A percentile compares a stretch with the other conserved stretches of the same genome.
These are phyloP conservation scores for Macroglossus sobrinus DNA, from an alignment of 2,113 vertebrate species.

Conservation along the genomic window DNA sequence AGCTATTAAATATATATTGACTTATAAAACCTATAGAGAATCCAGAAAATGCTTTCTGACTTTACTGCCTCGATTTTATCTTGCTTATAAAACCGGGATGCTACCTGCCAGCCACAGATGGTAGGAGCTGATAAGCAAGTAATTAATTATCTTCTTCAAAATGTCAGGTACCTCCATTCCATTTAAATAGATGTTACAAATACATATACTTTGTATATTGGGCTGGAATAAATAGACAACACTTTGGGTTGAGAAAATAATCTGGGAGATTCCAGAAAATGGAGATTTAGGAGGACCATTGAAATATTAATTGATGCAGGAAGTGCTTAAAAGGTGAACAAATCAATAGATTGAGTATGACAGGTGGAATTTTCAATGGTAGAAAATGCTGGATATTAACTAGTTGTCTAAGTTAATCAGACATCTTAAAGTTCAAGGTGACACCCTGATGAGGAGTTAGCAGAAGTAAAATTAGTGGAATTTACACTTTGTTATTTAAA, in stretches of 20 bases:
- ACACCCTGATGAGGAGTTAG: not conserved
- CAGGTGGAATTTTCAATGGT: not conserved
- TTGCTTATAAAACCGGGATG: conserved; percentile 12
- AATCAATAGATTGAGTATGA: not conserved
- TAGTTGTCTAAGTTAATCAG: not conserved
- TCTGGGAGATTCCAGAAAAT: not conserved
- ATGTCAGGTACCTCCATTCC: not conserved
- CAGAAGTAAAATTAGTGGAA: not conserved
- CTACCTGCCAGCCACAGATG: not conserved
- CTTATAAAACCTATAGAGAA: not conserved
- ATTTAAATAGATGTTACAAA: not conserved
- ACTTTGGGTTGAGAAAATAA: conserved; percentile 23
- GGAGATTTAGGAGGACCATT: not conserved
- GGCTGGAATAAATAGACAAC: not conserved
- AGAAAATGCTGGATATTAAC: not conserved
- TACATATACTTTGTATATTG: not conserved
- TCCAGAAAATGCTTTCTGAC: not conserved
- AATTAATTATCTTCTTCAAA: no score
- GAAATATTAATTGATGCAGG: not conserved
- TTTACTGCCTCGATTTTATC: conserved; percentile 25
- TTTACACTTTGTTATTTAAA: not conserved
- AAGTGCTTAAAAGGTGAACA: not conserved
- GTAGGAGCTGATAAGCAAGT: not conserved
- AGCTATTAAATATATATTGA: not conserved
- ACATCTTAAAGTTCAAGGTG: not conserved